Conservation (phyloP, 2,888 invertebrate species). For the Clostera curtula region DNA sequence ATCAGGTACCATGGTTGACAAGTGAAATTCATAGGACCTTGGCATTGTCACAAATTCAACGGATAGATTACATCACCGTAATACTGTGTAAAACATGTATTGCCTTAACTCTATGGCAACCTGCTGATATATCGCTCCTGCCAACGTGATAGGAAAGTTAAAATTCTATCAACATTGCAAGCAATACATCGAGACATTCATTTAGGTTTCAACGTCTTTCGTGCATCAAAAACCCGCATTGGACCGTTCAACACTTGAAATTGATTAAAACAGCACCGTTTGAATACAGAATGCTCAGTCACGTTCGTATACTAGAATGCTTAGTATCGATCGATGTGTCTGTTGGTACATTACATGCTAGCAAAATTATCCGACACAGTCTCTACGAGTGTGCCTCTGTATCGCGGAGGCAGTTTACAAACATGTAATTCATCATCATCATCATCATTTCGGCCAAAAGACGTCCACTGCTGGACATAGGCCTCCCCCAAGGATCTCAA, state of each 20-base stretch:
- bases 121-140: conserved; percentile 25
- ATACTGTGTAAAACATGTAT: conserved; percentile 34
- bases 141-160: conserved; percentile 38
- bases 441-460: too few relatives aligned
- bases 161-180: conserved; percentile 17
- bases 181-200: conserved; percentile 18
- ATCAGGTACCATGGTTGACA: conserved; percentile 8
- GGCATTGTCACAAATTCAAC: conserved; percentile 51
- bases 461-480: too few relatives aligned
- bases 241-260: conserved; percentile 19
- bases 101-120: conserved; percentile 40
- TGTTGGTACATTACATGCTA: too few relatives aligned
- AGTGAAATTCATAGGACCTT: conserved; percentile 50
- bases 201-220: conserved; percentile 8
- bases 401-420: too few relatives aligned
- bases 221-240: conserved; percentile 14
- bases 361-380: too few relatives aligned
- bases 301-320: conserved; percentile 11
- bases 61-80: conserved; percentile 43
- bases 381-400: too few relatives aligned
- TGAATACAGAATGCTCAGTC: conserved; percentile 16
- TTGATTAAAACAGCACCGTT: too few relatives aligned
- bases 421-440: too few relatives aligned
- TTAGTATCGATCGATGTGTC: too few relatives aligned
- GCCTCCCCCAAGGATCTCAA: too few relatives aligned